Conservation (phyloP, 2,797 vertebrate species). For the Cygnus olor region DNA sequence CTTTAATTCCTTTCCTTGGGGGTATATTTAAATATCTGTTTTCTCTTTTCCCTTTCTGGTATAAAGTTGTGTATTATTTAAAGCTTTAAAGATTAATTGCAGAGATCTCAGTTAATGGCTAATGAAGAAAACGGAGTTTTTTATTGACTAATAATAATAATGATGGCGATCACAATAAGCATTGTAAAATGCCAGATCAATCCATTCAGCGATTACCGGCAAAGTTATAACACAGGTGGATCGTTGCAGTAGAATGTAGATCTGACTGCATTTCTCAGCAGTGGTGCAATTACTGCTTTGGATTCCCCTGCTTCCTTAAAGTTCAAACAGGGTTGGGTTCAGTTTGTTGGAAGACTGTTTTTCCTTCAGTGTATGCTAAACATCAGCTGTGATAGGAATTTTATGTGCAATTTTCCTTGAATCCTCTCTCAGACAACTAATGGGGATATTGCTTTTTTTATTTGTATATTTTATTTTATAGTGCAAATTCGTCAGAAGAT, state of each 20-base stretch:
- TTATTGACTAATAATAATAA: background rate
- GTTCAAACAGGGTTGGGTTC: background rate
- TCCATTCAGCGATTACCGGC: background rate
- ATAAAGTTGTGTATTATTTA: background rate
- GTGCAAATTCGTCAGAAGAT: background rate
- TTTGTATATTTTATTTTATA: background rate
- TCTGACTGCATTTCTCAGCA: background rate
- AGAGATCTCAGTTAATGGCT: background rate
- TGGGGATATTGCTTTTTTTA: background rate
- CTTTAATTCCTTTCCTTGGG: background rate
- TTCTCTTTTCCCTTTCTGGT: background rate
- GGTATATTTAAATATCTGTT: background rate
- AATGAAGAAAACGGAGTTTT: background rate
- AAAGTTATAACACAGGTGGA: background rate
- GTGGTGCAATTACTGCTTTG: background rate
- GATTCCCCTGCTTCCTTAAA: background rate
- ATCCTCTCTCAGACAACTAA: background rate
- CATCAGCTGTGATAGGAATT: background rate
- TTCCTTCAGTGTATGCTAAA: background rate
- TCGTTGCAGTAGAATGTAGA: background rate
- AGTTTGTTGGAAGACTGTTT: background rate
- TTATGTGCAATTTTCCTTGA: background rate
- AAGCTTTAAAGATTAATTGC: conserved; percentile 26
- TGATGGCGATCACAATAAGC: background rate
- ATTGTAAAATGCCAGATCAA: background rate